Conservation (phyloP, 64 coral and sea anemone species). For the Stichodactyla mertensii region DNA sequence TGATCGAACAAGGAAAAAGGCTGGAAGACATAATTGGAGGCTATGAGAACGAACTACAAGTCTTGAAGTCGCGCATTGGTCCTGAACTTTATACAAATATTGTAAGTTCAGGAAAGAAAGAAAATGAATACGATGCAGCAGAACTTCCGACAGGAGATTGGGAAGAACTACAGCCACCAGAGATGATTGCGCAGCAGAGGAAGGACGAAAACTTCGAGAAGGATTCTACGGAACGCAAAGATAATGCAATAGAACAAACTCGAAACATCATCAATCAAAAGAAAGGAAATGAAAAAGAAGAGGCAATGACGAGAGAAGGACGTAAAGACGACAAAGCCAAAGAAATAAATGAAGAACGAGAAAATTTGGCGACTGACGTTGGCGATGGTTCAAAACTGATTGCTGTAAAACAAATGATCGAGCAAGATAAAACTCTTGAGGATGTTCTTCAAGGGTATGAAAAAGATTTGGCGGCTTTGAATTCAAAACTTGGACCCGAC, state of each 20-base stretch:
- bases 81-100: background rate
- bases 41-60: conserved; percentile 29
- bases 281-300: background rate
- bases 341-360: background rate
- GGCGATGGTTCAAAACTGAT: background rate
- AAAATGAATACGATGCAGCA: background rate
- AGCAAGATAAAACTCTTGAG: conserved; percentile 42
- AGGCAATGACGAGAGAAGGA: background rate
- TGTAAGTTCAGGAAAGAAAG: background rate
- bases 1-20: conserved; percentile 26
- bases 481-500: conserved; percentile 16
- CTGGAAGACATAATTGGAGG: conserved; percentile 31
- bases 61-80: background rate
- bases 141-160: background rate
- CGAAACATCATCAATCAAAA: background rate
- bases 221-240: background rate
- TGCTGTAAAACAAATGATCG: conserved; percentile 4
- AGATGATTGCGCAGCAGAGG: background rate
- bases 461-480: conserved; percentile 24
- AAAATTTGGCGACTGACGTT: background rate
- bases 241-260: background rate
- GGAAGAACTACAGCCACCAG: background rate
- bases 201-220: background rate
- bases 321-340: too few relatives aligned
- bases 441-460: conserved; percentile 60